These are phyloP conservation scores for Urosaurus nigricauda DNA, from an alignment of 2,797 vertebrate genomes.

Conservation along the genomic window DNA sequence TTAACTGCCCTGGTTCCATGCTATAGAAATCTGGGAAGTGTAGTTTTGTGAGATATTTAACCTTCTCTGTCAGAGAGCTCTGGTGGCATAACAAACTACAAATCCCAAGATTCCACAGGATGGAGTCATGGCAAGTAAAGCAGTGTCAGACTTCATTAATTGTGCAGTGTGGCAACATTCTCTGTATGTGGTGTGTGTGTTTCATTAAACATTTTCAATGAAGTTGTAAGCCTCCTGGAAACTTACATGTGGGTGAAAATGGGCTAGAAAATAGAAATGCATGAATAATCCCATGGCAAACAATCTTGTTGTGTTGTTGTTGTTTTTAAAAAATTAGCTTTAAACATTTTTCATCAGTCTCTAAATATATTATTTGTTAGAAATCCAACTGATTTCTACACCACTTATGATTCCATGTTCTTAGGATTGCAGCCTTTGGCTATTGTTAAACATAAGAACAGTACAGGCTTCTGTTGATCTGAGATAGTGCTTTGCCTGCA, in stretches of 20 bases:
- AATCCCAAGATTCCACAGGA: too few relatives aligned
- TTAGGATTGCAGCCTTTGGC: background rate
- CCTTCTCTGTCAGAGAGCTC: too few relatives aligned
- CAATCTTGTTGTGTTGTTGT: too few relatives aligned
- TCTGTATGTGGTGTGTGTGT: too few relatives aligned
- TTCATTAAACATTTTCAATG: background rate
- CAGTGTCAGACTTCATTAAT: too few relatives aligned
- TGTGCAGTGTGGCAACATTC: too few relatives aligned
- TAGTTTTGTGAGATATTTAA: too few relatives aligned
- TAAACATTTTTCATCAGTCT: background rate
- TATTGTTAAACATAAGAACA: background rate
- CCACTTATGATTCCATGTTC: background rate
- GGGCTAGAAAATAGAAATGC: background rate
- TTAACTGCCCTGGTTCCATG: too few relatives aligned
- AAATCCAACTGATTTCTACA: background rate
- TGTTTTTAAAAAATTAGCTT: background rate
- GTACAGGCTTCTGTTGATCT: background rate
- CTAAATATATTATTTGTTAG: slow-evolving; percentile 3
- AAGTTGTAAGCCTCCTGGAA: background rate
- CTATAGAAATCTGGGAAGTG: too few relatives aligned
- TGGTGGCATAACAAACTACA: too few relatives aligned
- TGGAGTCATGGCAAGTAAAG: too few relatives aligned
- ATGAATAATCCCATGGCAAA: too few relatives aligned
- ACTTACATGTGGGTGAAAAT: background rate
- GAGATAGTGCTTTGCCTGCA: background rate